Percentiles rank a stretch among this genome's conserved stretches.
These are phyloP conservation scores for Eremobia ochroleuca DNA, from an alignment of 2,888 invertebrate genomes.

Conservation along the genomic window DNA sequence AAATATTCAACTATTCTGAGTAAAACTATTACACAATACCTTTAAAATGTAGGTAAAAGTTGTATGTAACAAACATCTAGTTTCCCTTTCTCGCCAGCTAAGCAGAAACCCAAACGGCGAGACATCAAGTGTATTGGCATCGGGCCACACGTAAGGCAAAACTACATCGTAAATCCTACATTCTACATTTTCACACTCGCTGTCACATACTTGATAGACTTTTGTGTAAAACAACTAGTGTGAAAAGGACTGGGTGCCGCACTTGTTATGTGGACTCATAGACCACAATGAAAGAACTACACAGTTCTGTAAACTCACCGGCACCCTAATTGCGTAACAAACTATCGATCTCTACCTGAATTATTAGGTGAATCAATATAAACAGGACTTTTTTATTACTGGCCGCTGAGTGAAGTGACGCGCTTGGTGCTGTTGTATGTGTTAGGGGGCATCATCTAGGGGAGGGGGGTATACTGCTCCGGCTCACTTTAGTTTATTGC, in stretches of 20 bases:
- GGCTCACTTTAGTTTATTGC: too few species aligned
- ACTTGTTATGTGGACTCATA: too few species aligned
- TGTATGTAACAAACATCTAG: not conserved
- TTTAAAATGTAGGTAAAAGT: not conserved
- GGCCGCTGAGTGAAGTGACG: too few species aligned
- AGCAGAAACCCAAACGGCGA: conserved; percentile 29
- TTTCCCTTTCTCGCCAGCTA: conserved; percentile 36
- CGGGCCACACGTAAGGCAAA: conserved; percentile 42
- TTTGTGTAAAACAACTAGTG: not conserved
- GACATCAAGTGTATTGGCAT: conserved; percentile 47
- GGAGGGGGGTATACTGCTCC: too few species aligned
- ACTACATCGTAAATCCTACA: conserved; percentile 42
- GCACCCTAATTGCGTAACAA: too few species aligned
- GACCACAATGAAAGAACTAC: not conserved
- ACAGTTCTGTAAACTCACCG: not conserved
- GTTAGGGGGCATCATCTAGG: too few species aligned
- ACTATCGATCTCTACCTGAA: too few species aligned
- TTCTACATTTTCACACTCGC: conserved; percentile 29
- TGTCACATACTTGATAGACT: not conserved
- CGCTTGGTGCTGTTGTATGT: too few species aligned
- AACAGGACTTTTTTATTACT: too few species aligned
- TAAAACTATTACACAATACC: not conserved
- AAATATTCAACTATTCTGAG: too few species aligned
- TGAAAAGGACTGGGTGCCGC: not conserved
- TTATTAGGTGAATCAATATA: too few species aligned